Evolutionary conservation across 2,113 vertebrate species (phyloP).

Genomic region (Centropus bengalensis): DNA sequence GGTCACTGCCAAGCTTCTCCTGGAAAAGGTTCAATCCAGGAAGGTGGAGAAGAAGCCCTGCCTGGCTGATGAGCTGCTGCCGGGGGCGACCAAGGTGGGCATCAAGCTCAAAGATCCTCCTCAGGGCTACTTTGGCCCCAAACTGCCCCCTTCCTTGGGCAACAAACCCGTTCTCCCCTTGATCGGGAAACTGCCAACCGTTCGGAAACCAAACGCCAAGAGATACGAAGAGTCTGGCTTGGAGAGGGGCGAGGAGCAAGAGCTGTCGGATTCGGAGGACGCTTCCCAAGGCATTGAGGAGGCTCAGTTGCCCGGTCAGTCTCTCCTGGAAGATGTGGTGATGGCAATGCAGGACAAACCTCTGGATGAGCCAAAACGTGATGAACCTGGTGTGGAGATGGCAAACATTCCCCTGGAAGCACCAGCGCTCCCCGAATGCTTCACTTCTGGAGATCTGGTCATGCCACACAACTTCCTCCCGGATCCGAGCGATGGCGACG

Average conservation of each 20-base stretch:
- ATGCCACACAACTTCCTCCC: constrained; percentile 76
- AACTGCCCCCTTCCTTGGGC: constrained; percentile 91
- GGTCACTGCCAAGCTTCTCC: constrained; percentile 89
- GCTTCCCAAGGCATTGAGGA: constrained; percentile 74
- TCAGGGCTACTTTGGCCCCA: constrained; percentile 96
- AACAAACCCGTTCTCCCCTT: constrained; percentile 91
- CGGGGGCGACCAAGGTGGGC: constrained; percentile 82
- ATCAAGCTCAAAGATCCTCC: constrained; percentile 96
- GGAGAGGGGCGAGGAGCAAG: constrained; percentile 80
- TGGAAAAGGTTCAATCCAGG: constrained; percentile 93
- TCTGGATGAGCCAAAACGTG: constrained; percentile 69
- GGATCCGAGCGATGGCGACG: constrained; percentile 53
- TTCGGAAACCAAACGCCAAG: constrained; percentile 82
- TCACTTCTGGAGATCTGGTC: constrained; percentile 65
- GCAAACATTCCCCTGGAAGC: constrained; percentile 49
- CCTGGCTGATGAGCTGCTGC: constrained; percentile 72
- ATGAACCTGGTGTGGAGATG: constrained; percentile 54
- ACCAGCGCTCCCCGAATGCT: constrained; percentile 67
- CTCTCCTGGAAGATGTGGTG: constrained; percentile 79
- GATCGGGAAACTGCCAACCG: constrained; percentile 91
- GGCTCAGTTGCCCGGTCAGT: constrained; percentile 68
- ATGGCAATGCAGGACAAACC: constrained; percentile 78
- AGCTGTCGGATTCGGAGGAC: constrained; percentile 77
- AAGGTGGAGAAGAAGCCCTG: constrained; percentile 80
- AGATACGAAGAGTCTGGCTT: constrained; percentile 81